Evolutionary conservation across 2,888 invertebrate genomes (phyloP).

Genomic region (Tenodera sinensis): DNA sequence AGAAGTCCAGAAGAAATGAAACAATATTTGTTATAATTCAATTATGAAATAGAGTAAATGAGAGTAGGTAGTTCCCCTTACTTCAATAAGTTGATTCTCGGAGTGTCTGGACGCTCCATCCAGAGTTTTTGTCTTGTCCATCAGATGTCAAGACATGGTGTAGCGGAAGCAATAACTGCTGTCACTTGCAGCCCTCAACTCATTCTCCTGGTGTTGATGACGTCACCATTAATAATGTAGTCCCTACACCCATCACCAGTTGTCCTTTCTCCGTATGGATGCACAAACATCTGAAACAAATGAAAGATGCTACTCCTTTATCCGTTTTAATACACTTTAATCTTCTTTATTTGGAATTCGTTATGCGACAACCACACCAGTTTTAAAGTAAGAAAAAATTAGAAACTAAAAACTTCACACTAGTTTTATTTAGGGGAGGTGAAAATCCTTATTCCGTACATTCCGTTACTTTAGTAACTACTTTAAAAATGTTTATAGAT

Average conservation of each 20-base stretch:
- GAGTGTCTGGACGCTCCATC: background rate
- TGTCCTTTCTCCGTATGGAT: background rate
- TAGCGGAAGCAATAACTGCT: background rate
- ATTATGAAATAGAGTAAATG: background rate
- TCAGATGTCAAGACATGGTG: background rate
- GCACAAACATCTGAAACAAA: background rate
- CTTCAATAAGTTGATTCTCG: background rate
- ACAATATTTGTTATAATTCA: background rate
- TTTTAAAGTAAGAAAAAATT: too few relatives aligned
- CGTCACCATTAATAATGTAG: background rate
- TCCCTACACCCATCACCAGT: background rate
- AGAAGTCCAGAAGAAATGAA: too few relatives aligned
- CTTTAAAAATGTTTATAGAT: too few relatives aligned
- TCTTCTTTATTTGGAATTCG: too few relatives aligned
- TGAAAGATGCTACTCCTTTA: background rate
- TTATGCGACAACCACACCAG: too few relatives aligned
- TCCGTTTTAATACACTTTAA: background rate
- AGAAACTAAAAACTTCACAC: too few relatives aligned
- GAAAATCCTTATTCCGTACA: too few relatives aligned
- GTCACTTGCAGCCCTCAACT: slow-evolving; percentile 1
- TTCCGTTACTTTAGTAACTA: too few relatives aligned
- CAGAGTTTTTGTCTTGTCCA: background rate
- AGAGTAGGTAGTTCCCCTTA: background rate
- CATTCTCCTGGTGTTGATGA: background rate
- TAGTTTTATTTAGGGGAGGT: too few relatives aligned